Base-by-base conservation (phyloP, 2,888 invertebrate species). In the Amblyjoppa proteus region DNA sequence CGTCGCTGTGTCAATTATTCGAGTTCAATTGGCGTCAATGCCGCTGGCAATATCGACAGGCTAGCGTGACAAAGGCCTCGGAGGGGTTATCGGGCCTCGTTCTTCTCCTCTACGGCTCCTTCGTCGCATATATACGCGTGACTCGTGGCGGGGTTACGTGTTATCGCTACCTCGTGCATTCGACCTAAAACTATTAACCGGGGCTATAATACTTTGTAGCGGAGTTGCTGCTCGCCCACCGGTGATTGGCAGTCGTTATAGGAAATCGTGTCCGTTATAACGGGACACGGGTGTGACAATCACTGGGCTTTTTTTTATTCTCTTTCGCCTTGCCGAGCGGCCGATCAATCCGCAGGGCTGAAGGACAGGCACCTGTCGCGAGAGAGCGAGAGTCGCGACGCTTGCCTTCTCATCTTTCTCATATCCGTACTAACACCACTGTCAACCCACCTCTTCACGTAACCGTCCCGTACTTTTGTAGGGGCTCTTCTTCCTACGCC, bases 381-480 rank as follows among this genome's bases (percentile, higher is more conserved):
- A 58, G 66, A 78, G 61, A 84, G 38, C 53, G 56, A 38, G 49
- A 58, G 45, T 64, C 68, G 71, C 75, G 61, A 70, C 25, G 64
- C 69, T 76, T 45, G 78, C 70, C 75, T 85, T 85, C 85, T 86
- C 84, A 82, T 80, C 82, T 87, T 82, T 82, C 85, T 78, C 53
- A 31, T 34, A 45, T 20, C 74, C 51, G 53, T 9, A 66, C 66
- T n/a, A 31, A 56, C 64, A 75, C 69, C 16, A 7, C 71, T 61
- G n/a, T 53, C 56, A 11, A n/a, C 71, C 49, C 51, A 16, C 76
- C 80, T 75, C 73, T 73, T 76, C 56, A 81, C 84, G 88, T 90
- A 90, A 91, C 89, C 78, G 51, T 77, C 53, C 34, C 82, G 83
- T 87, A 41, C 86, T 84, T 88, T 90, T 89, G 83, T 89, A 90